Base-by-base conservation (phyloP, 2,797 vertebrate genomes). In the Tachyglossus aculeatus region DNA sequence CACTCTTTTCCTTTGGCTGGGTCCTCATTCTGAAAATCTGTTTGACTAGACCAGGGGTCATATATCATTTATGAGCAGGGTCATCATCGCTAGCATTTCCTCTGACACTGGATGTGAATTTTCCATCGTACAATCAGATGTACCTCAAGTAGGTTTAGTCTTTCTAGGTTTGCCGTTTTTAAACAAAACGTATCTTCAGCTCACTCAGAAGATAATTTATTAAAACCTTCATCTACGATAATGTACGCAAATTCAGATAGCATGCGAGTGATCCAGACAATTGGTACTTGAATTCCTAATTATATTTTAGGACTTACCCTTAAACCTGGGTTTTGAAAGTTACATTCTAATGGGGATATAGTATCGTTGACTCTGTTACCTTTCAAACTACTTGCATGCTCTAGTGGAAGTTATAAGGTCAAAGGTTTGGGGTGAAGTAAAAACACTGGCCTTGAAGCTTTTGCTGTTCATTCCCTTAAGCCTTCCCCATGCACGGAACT, bases 311-410 rank as follows among this genome's bases (percentile, higher is more conserved):
- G 5, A 41, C 13, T 12, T 57, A 8, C 24, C 66, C 60, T 62
- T 24, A 57, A 0, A 0, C 1, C 2, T 54, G n/a, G 18, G 47
- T 57, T 24, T 67, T n/a, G 54, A 70, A 68, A 54, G 59, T n/a
- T n/a, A 38, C 3, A 5, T 7, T 66, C 7, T 15, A 60, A 80
- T 31, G 1, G 44, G 33, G 41, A n/a, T n/a, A n/a, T 45, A 51
- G 5, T 7, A 21, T 25, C 57, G 50, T 44, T 25, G 1, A 24
- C 32, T 50, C 1, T 13, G 36, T 74, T 74, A 77, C 55, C 19
- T 72, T 74, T 83, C 41, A 75, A 60, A 52, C 27, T 69, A 67
- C 72, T 33, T 67, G n/a, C 2, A 24, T 53, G 5, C 3, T 47
- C 67, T 44, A 55, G 9, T 55, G 73, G 51, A 29, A 24, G 50